These are phyloP conservation scores for Phyllostomus discolor DNA, from an alignment of 2,113 vertebrate species.

Conservation along the genomic window DNA sequence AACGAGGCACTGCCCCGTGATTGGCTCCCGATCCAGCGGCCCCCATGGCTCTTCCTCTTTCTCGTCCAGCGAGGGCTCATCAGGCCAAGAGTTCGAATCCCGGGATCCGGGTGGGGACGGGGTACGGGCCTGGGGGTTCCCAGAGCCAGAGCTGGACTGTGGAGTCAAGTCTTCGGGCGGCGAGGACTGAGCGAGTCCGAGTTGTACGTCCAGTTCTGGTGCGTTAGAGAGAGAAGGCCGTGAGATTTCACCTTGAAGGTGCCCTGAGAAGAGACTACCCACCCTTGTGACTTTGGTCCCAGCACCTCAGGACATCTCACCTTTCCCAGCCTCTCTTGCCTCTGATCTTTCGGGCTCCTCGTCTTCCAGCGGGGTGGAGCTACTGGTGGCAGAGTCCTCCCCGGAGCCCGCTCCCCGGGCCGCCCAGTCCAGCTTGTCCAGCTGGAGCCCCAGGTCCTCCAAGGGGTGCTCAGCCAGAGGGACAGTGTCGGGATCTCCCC, in stretches of 20 bases:
- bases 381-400: conserved; percentile 65
- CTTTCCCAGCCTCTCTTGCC: conserved; percentile 4
- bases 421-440: conserved; percentile 60
- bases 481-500: background rate
- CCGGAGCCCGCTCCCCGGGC: background rate
- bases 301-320: conserved; percentile 18
- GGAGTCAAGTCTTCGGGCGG: background rate
- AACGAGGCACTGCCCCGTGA: conserved; percentile 29
- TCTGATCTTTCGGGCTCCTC: conserved; percentile 33
- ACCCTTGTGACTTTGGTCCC: background rate
- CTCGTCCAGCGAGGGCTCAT: background rate
- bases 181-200: background rate
- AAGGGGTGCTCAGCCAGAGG: background rate
- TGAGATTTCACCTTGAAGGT: conserved; percentile 11
- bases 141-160: background rate
- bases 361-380: conserved; percentile 64
- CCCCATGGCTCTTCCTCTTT: background rate
- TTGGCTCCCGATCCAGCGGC: conserved; percentile 1
- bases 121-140: background rate
- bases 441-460: conserved; percentile 49
- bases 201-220: conserved; percentile 37
- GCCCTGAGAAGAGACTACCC: background rate
- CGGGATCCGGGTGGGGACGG: conserved; percentile 12
- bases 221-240: background rate
- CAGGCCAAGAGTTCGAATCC: conserved; percentile 33